A percentile compares a stretch with the other conserved stretches of the same genome.
Evolutionary conservation across 1,140 invertebrate genomes (phyloP).

Genomic region (Muscidifurax raptorellus): DNA sequence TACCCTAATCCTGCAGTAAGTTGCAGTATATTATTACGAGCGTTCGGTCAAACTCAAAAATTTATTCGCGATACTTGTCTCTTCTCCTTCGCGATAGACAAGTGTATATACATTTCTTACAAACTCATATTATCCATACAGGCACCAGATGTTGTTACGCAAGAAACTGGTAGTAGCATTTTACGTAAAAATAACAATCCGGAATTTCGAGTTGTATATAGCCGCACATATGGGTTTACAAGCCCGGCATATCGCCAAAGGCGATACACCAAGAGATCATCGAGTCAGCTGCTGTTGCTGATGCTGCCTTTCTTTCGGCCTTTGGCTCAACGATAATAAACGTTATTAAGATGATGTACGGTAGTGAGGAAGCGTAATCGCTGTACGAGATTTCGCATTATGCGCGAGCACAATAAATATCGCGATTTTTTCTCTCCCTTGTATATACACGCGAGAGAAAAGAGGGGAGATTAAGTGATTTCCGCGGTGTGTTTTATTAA

Average conservation of each 20-base stretch:
- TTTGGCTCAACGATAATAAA: not conserved
- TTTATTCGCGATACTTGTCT: not conserved
- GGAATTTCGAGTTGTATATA: slow-evolving; percentile 1
- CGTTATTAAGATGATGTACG: slow-evolving; percentile 12
- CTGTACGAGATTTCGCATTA: not conserved
- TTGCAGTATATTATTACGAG: not conserved
- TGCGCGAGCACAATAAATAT: not conserved
- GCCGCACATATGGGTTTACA: not conserved
- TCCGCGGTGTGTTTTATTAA: not conserved
- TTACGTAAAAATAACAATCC: slow-evolving; percentile 35
- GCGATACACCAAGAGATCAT: not conserved
- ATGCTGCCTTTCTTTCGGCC: not conserved
- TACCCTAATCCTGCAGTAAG: not conserved
- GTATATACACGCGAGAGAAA: not conserved
- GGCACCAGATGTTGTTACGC: not conserved
- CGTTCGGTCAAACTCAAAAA: not conserved
- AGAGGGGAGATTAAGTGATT: not conserved
- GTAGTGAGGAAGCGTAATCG: not conserved
- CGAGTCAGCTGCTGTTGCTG: not conserved
- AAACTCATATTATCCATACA: not conserved
- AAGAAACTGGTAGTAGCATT: not conserved
- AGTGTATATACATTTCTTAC: not conserved
- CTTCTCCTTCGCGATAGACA: no score
- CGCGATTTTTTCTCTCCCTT: not conserved
- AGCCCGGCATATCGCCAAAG: not conserved